These are phyloP conservation scores for Pherbina coryleti DNA, from an alignment of 2,888 invertebrate genomes.

Conservation along the genomic window DNA sequence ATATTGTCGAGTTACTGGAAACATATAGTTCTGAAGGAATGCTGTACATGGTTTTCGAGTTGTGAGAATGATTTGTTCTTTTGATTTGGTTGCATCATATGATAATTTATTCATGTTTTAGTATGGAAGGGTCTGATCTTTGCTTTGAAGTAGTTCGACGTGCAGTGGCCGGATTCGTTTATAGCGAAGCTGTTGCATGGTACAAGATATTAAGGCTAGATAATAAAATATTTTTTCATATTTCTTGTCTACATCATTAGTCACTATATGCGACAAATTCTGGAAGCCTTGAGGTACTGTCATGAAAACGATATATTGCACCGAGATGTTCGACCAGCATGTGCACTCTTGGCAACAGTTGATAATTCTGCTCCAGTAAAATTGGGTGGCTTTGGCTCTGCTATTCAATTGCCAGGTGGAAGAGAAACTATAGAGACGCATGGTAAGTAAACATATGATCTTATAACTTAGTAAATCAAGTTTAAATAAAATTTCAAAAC, in stretches of 20 bases:
- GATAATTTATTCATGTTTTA: conserved; percentile 70
- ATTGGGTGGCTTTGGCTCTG: conserved; percentile 96
- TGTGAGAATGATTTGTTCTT: conserved; percentile 78
- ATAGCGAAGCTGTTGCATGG: conserved; percentile 99
- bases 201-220: conserved; percentile 65
- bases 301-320: conserved; percentile 99
- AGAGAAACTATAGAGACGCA: conserved; percentile 76
- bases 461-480: not conserved
- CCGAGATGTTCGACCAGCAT: conserved; percentile 97
- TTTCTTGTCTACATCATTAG: conserved; percentile 69
- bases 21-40: conserved; percentile 99
- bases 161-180: conserved; percentile 96
- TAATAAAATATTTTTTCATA: not conserved
- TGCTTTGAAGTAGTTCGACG: conserved; percentile 98
- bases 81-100: conserved; percentile 32
- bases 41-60: conserved; percentile 99
- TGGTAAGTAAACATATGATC: conserved; percentile 66
- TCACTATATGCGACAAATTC: conserved; percentile 98
- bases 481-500: not conserved
- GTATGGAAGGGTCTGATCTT: conserved; percentile 98
- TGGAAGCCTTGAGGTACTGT: conserved; percentile 97
- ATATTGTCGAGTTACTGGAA: conserved; percentile 97
- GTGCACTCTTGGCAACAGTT: conserved; percentile 93
- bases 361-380: conserved; percentile 99
- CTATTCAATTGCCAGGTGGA: conserved; percentile 89